phyloP scores from a whole-genome alignment of 2,797 vertebrate species.

The Myiotriccus ornatus region DNA sequence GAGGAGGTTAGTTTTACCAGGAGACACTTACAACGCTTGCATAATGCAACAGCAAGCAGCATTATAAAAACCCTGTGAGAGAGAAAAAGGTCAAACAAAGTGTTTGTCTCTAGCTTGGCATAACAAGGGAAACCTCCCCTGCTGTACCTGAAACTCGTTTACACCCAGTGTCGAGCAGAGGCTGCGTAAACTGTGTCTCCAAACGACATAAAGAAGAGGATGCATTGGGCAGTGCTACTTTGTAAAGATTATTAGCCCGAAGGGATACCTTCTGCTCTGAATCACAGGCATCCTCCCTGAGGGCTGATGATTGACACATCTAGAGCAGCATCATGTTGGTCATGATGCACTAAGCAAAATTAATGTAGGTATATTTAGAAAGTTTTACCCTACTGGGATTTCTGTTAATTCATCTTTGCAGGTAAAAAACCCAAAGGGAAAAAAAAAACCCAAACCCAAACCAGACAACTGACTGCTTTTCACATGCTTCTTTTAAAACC shows the following conservation, averaged over 20 bases:
- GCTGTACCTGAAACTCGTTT: neutral
- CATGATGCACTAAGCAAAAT: neutral
- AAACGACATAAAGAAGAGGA: neutral
- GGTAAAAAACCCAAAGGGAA: neutral
- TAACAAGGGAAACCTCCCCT: neutral
- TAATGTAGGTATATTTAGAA: neutral
- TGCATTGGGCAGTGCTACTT: neutral
- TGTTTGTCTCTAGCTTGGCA: neutral
- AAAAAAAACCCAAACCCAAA: accelerated
- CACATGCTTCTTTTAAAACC: neutral
- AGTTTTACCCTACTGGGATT: neutral
- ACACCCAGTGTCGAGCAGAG: neutral
- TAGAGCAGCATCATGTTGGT: neutral
- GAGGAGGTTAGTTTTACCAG: neutral
- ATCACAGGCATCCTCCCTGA: neutral
- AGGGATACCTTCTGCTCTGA: neutral
- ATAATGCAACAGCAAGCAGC: neutral
- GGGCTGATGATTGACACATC: neutral
- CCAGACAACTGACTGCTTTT: neutral
- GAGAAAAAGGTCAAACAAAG: neutral
- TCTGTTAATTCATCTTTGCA: neutral
- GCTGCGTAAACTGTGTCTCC: neutral
- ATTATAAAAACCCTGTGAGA: neutral
- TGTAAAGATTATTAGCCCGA: neutral
- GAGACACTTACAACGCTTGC: neutral